Conservation (phyloP, 1,140 invertebrate species). For the Leptopilina boulardi region DNA sequence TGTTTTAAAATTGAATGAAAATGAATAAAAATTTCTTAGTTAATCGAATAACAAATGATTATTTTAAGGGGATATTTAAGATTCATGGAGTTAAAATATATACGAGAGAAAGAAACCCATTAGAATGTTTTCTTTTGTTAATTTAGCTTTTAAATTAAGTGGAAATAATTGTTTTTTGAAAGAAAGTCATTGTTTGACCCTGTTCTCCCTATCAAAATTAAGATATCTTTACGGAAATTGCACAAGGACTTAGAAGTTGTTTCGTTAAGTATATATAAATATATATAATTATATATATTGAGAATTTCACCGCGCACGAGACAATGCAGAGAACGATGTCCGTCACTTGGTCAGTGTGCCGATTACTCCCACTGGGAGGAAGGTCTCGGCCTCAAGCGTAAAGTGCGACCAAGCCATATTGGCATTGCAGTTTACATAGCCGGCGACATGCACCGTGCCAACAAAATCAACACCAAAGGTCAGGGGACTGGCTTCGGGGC, state of each 20-base stretch:
- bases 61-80: no score
- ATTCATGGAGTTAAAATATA: no score
- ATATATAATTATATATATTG: no score
- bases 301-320: slow-evolving; percentile 22
- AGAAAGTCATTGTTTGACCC: slow-evolving; percentile 18
- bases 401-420: not conserved
- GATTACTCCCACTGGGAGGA: slow-evolving; percentile 33
- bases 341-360: slow-evolving; percentile 33
- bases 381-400: slow-evolving; percentile 3
- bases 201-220: not conserved
- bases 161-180: not conserved
- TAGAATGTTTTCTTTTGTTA: not conserved
- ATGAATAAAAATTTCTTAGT: no score
- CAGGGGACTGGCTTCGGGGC: slow-evolving; percentile 59
- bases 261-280: not conserved
- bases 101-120: not conserved
- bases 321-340: slow-evolving; percentile 12
- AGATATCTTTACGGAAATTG: slow-evolving; percentile 21
- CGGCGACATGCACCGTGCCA: slow-evolving; percentile 35
- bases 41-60: no score
- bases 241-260: not conserved
- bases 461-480: slow-evolving; percentile 60
- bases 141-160: not conserved
- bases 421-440: slow-evolving; percentile 33
- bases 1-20: no score